Evolutionary conservation across 2,797 vertebrate genomes (phyloP), one percentile per base, ranked within the genome.

Genomic region (Gobio occitaniae): DNA sequence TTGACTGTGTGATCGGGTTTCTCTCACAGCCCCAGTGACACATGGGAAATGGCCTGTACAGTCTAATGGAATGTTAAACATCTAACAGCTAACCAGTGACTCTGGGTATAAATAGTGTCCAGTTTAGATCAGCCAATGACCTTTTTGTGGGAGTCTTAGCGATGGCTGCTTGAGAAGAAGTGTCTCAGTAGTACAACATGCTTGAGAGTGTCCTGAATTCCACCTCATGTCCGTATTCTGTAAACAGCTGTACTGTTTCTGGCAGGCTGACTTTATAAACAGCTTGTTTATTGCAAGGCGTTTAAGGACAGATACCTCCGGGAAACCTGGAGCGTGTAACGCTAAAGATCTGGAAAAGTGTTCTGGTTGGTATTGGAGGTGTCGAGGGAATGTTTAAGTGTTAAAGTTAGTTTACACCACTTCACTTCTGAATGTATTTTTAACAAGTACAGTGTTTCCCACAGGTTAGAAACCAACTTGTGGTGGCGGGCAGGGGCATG

Each of bases 1-100:
- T 81, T 63, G 81, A 91, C 91, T 91, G 89, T 65, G 32, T 88
- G 86, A 88, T 93, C 90, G 78, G 89, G 89, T 95, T 95, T 92
- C 93, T 87, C 87, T 83, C 71, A 32, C 44, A 89, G 89, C 87
- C 83, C 86, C 83, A 90, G 89, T 93, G 90, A 93, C 90, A 91
- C 89, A 90, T 92, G 91, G 91, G 94, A 91, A 92, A 75, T 91
- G 87, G 13, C 17, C 76, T 19, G 87, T 84, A 11, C 70, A 87
- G 72, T 83, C 75, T 86, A 36, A 38, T 80, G 93, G 91, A 93
- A 93, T 94, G 92, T 85, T 83, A 84, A 85, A 38, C 85, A 50
- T 75, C 86, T 88, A 89, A 87, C 93, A 68, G 4, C 48, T 36
- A 75, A 75, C 29, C 29, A 54, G 16, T 36, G 17, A 75, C 72